phyloP scores from a whole-genome alignment of 2,797 vertebrate species.

The Ctenosaura bakeri region DNA sequence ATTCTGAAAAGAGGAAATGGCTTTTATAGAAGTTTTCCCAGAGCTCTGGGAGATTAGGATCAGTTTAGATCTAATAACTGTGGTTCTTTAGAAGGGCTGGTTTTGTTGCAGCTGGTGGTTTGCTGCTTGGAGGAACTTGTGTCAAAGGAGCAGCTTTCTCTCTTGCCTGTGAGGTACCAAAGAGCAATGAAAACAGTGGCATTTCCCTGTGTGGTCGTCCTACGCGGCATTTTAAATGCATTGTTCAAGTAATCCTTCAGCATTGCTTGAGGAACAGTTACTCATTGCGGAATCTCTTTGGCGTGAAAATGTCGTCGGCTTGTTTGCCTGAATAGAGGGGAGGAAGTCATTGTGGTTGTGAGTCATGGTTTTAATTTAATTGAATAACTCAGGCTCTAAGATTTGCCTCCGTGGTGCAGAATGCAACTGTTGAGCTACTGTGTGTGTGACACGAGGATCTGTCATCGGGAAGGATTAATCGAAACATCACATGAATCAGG shows the following conservation, averaged over 20 bases:
- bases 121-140: conserved; percentile 1
- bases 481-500: accelerated
- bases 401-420: not conserved
- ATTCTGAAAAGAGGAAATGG: not conserved
- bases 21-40: conserved; percentile 13
- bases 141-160: accelerated
- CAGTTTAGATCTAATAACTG: not conserved
- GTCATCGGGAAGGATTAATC: conserved; percentile 36
- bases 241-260: not conserved
- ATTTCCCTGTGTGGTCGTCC: accelerated
- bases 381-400: conserved; percentile 13
- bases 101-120: conserved; percentile 38
- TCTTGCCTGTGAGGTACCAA: not conserved
- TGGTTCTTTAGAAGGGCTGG: conserved; percentile 49
- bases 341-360: not conserved
- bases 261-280: accelerated
- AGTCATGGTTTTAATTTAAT: conserved; percentile 5
- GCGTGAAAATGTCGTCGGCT: not conserved
- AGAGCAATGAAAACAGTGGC: accelerated
- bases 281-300: not conserved
- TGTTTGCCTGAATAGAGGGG: not conserved
- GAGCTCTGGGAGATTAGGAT: not conserved
- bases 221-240: not conserved
- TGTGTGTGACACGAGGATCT: not conserved
- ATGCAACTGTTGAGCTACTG: conserved; percentile 11